Conservation (phyloP, 2,113 vertebrate species). For the Pseudorectes ferrugineus region DNA sequence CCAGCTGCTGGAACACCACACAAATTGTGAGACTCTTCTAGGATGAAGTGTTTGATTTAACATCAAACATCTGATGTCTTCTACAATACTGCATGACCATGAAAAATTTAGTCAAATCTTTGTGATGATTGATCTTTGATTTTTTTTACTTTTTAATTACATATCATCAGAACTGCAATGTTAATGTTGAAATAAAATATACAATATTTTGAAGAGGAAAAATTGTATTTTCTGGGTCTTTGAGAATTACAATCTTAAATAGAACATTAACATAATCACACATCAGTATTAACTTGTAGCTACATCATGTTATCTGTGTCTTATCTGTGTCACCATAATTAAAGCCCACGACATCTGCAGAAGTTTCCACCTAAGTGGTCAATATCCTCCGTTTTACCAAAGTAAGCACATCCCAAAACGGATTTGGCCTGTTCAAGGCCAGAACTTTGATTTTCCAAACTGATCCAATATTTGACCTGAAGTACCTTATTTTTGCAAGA, state of each 20-base stretch:
- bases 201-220: neutral
- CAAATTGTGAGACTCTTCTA: neutral
- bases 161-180: neutral
- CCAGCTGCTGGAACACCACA: neutral
- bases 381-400: neutral
- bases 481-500: neutral
- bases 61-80: neutral
- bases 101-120: neutral
- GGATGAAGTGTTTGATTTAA: neutral
- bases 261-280: neutral
- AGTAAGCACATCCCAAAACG: neutral
- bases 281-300: neutral
- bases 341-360: neutral
- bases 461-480: neutral
- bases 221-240: neutral
- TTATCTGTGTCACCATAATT: neutral
- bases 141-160: neutral
- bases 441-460: neutral
- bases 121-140: neutral
- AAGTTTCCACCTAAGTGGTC: neutral
- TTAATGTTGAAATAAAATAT: neutral
- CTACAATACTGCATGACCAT: neutral
- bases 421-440: neutral
- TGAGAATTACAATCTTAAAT: neutral
- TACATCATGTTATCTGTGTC: neutral